Conservation (phyloP, 2,113 vertebrate species). For the Irena cyanogastra region DNA sequence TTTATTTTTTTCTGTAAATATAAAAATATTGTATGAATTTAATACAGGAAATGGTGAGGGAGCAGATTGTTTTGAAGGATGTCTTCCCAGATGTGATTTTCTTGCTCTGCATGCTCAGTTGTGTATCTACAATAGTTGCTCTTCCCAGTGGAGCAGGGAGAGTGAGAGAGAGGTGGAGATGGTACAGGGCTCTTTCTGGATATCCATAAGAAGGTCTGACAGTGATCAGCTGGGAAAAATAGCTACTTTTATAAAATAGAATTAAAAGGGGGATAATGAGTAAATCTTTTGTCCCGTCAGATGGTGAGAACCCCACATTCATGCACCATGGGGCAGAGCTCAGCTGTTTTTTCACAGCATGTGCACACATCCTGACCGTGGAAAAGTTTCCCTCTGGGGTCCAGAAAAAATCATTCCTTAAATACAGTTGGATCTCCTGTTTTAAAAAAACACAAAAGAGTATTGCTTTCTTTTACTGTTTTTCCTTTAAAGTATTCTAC, state of each 20-base stretch:
- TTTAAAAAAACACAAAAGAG: neutral
- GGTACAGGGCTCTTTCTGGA: neutral
- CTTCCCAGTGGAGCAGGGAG: neutral
- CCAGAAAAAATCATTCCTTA: neutral
- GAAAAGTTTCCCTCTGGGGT: neutral
- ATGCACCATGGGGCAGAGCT: neutral
- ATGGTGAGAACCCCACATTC: neutral
- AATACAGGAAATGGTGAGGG: neutral
- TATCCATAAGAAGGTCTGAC: neutral
- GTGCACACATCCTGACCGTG: neutral
- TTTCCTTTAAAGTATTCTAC: neutral
- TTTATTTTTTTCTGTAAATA: neutral
- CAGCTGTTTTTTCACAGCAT: neutral
- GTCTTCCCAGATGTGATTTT: neutral
- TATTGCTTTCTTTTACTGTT: neutral
- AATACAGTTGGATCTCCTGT: neutral
- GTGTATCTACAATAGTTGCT: neutral
- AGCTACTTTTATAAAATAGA: neutral
- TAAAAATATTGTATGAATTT: neutral
- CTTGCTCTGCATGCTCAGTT: neutral
- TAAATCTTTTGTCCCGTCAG: neutral
- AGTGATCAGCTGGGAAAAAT: neutral
- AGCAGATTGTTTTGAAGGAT: neutral
- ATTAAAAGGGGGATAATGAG: neutral
- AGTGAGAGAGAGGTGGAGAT: neutral